Base-by-base conservation (phyloP, 2,888 invertebrate species). In the Drosophila greeni region DNA sequence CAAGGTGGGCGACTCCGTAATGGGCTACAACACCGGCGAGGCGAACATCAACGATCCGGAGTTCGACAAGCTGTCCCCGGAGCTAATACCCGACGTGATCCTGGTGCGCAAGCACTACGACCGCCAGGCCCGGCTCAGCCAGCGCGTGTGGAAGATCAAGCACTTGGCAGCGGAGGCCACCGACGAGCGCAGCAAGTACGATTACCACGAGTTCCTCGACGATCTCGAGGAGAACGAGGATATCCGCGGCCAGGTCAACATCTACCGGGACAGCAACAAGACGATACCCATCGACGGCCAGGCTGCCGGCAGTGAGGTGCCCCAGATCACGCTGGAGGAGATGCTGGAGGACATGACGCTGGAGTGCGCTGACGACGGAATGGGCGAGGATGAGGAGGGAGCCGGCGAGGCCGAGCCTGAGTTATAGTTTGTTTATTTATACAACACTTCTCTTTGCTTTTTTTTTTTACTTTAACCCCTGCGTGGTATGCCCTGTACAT, bases 201-300 rank as follows among this genome's bases (percentile, higher is more conserved):
- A 98, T 82, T 98, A 96, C 89, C 93, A 94, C 79, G 98, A 98
- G 77, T 99, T 99, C 90, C 90, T 99, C 89, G 97, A 99, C 80
- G 99, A 99, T 86, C 90, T 99, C 72, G 99, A 99, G 88, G 99
- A 99, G 89, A 98, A 99, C 89, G 93, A 94, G 5, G 92, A 93
- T 14, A 91, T 96, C 85, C 92, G 99, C 58, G 95, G 96, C 86
- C 95, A 97, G 86, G 92, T 99, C 51, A 98, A 98, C 87, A 98
- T 99, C 71, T 99, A 96, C 90, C 93, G 93, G 81, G 90, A 92
- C 20, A 88, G 89, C 14, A 81, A 86, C 5, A 89, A 89, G 69
- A 29, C 59, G n/a, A n/a, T 66, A 36, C 66, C 83, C 0, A 16
- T 48, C 5, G 76, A 59, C 6, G 89, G 91, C 60, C 90, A 91